phyloP scores from a whole-genome alignment of 2,888 invertebrate species.

The Pammene aurita region DNA sequence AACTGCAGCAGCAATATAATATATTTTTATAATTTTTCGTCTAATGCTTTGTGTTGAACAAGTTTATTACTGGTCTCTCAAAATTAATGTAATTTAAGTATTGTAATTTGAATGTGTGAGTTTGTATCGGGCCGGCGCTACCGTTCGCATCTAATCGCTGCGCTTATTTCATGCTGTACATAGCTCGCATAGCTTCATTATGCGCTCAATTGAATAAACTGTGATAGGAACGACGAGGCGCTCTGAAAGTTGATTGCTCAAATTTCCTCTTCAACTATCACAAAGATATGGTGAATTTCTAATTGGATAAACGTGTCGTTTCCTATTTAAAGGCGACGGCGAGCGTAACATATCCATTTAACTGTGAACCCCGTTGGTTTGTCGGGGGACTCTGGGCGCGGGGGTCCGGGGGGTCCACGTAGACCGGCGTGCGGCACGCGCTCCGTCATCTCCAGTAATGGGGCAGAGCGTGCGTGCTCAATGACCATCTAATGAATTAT shows the following conservation, averaged over 20 bases:
- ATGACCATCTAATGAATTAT: constrained; percentile 77
- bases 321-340: constrained; percentile 83
- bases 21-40: no score
- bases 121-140: constrained; percentile 28
- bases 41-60: no score
- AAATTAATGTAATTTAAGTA: no score
- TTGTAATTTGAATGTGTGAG: constrained; percentile 31
- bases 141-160: constrained; percentile 51
- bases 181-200: constrained; percentile 81
- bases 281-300: constrained; percentile 84
- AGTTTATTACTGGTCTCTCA: no score
- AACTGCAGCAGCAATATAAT: no score
- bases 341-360: constrained; percentile 71
- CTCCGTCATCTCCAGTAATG: constrained; percentile 81
- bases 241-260: constrained; percentile 83
- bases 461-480: constrained; percentile 66
- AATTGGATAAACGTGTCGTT: constrained; percentile 84
- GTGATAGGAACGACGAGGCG: constrained; percentile 80
- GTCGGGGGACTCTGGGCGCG: constrained; percentile 50
- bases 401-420: constrained; percentile 48
- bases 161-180: constrained; percentile 59
- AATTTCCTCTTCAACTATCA: constrained; percentile 84
- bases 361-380: constrained; percentile 62
- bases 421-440: constrained; percentile 55
- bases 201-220: constrained; percentile 83